A percentile compares a stretch with the other conserved stretches of the same genome.
Conservation (phyloP, 2,113 vertebrate species). For the Eidolon helvum region DNA sequence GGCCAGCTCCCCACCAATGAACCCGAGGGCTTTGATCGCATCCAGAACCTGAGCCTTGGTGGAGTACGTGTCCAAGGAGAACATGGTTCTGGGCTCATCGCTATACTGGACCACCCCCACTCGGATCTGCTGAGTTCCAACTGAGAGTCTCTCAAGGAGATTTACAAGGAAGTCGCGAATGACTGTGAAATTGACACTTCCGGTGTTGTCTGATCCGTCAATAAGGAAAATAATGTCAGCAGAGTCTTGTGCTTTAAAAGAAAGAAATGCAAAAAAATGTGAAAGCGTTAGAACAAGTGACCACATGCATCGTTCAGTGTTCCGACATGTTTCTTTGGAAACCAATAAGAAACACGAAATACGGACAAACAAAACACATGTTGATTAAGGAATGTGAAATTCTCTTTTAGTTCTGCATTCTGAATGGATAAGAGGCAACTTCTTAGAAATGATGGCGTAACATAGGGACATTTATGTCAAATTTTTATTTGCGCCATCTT, state of each 20-base stretch:
- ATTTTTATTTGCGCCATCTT: neutral
- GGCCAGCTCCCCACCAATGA: conserved; percentile 88
- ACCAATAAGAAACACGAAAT: conserved; percentile 89
- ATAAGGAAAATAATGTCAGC: conserved; percentile 99
- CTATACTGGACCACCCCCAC: conserved; percentile 95
- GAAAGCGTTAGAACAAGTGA: conserved; percentile 94
- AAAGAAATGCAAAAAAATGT: conserved; percentile 90
- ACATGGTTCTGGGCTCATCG: conserved; percentile 87
- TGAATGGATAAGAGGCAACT: conserved; percentile 87
- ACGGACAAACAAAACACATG: conserved; percentile 79
- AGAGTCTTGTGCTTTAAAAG: conserved; percentile 95
- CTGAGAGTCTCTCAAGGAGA: conserved; percentile 93
- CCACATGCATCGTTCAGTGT: conserved; percentile 86
- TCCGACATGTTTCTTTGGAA: conserved; percentile 88
- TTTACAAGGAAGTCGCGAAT: conserved; percentile 94
- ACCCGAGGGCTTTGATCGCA: conserved; percentile 89
- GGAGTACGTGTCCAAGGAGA: conserved; percentile 91
- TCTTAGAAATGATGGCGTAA: neutral
- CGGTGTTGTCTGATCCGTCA: conserved; percentile 99
- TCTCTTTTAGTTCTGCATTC: conserved; percentile 93
- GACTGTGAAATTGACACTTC: conserved; percentile 92
- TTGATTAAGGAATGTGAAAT: conserved; percentile 70
- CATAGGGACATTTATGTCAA: rapidly evolving
- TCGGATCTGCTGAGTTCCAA: conserved; percentile 91
- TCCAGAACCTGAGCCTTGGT: conserved; percentile 89